phyloP scores from a whole-genome alignment of 2,797 vertebrate species.

The Coregonus ussuriensis region DNA sequence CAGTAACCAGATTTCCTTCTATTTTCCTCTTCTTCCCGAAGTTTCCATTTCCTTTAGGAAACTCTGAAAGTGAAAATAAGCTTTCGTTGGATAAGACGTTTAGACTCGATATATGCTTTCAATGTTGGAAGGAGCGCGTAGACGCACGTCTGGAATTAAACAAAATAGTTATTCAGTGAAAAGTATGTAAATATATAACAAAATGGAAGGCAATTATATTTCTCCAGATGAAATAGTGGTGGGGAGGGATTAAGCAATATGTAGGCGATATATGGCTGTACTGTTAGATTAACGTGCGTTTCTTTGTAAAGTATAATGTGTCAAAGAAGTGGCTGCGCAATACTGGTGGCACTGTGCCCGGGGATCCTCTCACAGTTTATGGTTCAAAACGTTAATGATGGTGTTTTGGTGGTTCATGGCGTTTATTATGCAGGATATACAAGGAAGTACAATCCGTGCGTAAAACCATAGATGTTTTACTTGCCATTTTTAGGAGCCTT shows the following conservation, averaged over 20 bases:
- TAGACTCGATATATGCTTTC: conserved; percentile 26
- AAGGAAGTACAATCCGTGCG: not conserved
- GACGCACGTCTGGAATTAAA: conserved; percentile 68
- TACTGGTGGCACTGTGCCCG: conserved; percentile 71
- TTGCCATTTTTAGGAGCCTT: not conserved
- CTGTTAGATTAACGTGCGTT: conserved; percentile 37
- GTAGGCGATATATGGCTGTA: conserved; percentile 47
- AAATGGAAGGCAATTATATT: not conserved
- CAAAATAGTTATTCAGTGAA: conserved; percentile 44
- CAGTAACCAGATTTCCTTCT: conserved; percentile 67
- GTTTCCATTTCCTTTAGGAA: conserved; percentile 55
- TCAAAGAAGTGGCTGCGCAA: conserved; percentile 69
- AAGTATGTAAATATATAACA: not conserved
- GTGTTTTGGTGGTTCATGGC: conserved; percentile 14
- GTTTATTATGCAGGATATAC: not conserved
- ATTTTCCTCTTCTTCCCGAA: conserved; percentile 54
- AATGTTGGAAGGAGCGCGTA: conserved; percentile 52
- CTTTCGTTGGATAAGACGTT: conserved; percentile 52
- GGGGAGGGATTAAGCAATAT: conserved; percentile 59
- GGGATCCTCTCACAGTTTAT: conserved; percentile 41
- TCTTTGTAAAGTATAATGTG: conserved; percentile 55
- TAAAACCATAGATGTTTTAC: not conserved
- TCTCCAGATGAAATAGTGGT: not conserved
- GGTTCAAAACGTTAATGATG: conserved; percentile 34
- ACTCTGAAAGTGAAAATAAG: conserved; percentile 47